Evolutionary conservation across 2,797 vertebrate genomes (phyloP), one percentile per base, ranked within the genome.

Genomic region (Adelosebastes latens): DNA sequence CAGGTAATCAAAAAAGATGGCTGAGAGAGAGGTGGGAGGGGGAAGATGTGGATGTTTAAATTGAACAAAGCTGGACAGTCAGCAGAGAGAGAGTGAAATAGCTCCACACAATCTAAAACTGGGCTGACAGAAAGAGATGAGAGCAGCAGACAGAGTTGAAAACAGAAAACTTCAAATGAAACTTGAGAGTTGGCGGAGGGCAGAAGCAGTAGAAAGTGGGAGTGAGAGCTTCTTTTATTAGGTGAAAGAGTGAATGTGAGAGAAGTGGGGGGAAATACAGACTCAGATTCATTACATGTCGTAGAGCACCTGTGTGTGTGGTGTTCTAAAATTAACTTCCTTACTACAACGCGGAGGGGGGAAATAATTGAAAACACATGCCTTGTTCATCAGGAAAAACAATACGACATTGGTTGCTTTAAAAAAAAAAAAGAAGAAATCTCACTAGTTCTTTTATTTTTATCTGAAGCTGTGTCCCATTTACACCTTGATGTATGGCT

Each of bases 1-100:
- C 69, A 66, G 60, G 42, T 56, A 69, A 83, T 81, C 49, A 71
- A 36, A 63, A 71, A 39, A 12, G 32, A 60, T 79, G 31, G 2
- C 67, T 32, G 34, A 25, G 67, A 56, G 71, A 65, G 62, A 49
- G 61, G 16, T 52, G 49, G 13, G 60, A n/a, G 36, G 24, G 31
- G 24, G 22, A 29, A 39, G 39, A 55, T 32, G 31, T 58, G 31
- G 69, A 72, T 68, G 52, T 73, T 79, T 56, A 39, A 69, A 72
- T 11, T 34, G 64, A 79, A 75, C 36, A 72, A 58, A 66, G 58
- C 49, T 14, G 29, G 62, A 4, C 36, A 71, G 58, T 72, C 62
- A 52, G 58, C 39, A 55, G 20, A 24, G n/a, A 77, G 49, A 20
- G 32, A 6, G 14, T 6, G n/a, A 25, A 16, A 60, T 1, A 56